phyloP scores from a whole-genome alignment of 2,888 invertebrate species.

The Embidobia sp. region DNA sequence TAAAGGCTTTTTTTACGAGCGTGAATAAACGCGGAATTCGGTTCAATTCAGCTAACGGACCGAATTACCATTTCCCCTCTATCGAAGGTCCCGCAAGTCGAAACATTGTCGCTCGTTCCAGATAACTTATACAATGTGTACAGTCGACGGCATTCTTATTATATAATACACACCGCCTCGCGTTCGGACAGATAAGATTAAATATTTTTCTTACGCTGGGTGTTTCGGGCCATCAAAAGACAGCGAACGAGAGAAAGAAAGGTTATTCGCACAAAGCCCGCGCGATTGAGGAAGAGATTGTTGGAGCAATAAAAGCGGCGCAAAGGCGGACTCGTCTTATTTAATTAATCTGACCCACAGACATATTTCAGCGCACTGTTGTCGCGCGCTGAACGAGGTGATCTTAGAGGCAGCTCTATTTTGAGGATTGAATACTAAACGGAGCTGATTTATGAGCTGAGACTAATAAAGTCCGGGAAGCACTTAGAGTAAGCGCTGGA shows the following conservation, averaged over 20 bases:
- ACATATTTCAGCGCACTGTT: slow-evolving; percentile 32
- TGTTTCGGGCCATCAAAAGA: slow-evolving; percentile 1
- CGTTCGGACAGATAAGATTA: slow-evolving; percentile 17
- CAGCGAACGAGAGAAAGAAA: slow-evolving; percentile 1
- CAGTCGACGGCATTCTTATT: neutral
- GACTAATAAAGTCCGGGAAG: neutral
- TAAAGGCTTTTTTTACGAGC: slow-evolving; percentile 1
- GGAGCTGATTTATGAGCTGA: slow-evolving; percentile 12
- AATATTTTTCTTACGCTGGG: neutral
- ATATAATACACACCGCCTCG: slow-evolving; percentile 8
- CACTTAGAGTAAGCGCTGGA: too few species aligned
- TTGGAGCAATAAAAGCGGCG: slow-evolving; percentile 33
- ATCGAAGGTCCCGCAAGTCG: too few species aligned
- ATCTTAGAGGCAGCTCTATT: slow-evolving; percentile 8
- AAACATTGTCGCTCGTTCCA: neutral
- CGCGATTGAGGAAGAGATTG: slow-evolving; percentile 30
- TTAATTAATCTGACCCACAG: slow-evolving; percentile 51
- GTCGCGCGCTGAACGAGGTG: slow-evolving; percentile 6
- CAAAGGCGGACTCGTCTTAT: slow-evolving; percentile 36
- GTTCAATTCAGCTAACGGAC: slow-evolving; percentile 7
- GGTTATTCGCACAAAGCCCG: slow-evolving; percentile 7
- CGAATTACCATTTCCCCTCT: slow-evolving; percentile 5
- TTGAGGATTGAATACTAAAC: slow-evolving; percentile 13
- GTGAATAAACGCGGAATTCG: slow-evolving; percentile 25
- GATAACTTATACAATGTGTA: slow-evolving; percentile 5